Evolutionary conservation across 2,797 vertebrate genomes (phyloP).

Genomic region (Aotus griseimembra): DNA sequence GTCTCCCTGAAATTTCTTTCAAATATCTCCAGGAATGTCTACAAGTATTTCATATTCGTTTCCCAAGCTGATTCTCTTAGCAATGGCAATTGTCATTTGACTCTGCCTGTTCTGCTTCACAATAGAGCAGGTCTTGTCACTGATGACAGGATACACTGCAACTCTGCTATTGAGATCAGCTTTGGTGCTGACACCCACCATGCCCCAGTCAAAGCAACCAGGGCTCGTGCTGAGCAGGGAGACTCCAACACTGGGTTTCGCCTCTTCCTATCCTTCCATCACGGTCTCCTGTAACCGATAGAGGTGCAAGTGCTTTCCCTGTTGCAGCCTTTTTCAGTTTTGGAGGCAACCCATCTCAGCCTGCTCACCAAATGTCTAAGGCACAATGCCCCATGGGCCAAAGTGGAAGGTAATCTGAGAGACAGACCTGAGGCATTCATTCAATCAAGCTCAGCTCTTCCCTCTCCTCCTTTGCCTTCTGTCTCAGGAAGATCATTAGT

Average conservation of each 20-base stretch:
- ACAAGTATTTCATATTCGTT: background rate
- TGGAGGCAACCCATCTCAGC: background rate
- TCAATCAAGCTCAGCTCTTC: background rate
- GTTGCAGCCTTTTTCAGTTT: background rate
- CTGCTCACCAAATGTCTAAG: background rate
- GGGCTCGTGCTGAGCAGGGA: background rate
- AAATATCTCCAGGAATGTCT: background rate
- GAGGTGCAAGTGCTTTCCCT: background rate
- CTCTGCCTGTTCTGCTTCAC: background rate
- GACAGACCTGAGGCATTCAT: background rate
- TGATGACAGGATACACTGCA: background rate
- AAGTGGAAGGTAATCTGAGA: background rate
- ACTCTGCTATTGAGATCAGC: background rate
- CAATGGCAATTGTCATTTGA: background rate
- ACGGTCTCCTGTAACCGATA: background rate
- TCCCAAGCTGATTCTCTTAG: background rate
- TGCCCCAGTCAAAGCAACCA: background rate
- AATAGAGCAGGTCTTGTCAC: background rate
- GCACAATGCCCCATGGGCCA: background rate
- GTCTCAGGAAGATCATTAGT: background rate
- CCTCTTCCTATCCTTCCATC: background rate
- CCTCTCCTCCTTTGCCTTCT: background rate
- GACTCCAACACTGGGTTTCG: accelerated
- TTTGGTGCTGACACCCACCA: background rate
- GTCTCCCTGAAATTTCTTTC: background rate